These are phyloP conservation scores for Octonoba sinensis DNA, from an alignment of 2,888 invertebrate species.

Conservation along the genomic window DNA sequence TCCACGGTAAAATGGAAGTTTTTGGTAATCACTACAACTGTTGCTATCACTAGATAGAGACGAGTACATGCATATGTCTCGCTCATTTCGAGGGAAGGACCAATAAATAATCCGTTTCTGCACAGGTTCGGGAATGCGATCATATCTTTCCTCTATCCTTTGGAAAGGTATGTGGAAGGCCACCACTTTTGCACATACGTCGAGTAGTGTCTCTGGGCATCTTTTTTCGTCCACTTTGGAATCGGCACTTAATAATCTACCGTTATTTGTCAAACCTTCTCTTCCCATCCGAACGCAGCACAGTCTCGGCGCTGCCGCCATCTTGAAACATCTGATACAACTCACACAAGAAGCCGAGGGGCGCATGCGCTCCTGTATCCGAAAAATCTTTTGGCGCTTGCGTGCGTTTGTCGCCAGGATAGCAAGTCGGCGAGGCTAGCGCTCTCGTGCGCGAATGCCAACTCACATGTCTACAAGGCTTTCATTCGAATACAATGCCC, in stretches of 20 bases:
- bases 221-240: conserved; percentile 53
- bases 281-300: conserved; percentile 67
- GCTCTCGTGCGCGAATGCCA: conserved; percentile 22
- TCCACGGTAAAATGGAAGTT: conserved; percentile 87
- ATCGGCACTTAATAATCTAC: conserved; percentile 50
- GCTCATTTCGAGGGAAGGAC: conserved; percentile 89
- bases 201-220: conserved; percentile 80
- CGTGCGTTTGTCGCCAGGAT: conserved; percentile 19
- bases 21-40: conserved; percentile 79
- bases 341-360: conserved; percentile 42
- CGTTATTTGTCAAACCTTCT: conserved; percentile 61
- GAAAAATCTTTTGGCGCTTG: conserved; percentile 48
- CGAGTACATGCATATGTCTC: conserved; percentile 91
- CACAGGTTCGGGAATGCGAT: conserved; percentile 89
- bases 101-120: conserved; percentile 88
- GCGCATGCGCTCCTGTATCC: conserved; percentile 58
- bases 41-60: conserved; percentile 77
- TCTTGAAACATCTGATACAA: conserved; percentile 66
- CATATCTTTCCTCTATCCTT: conserved; percentile 87
- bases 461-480: conserved; percentile 38
- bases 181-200: conserved; percentile 86
- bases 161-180: conserved; percentile 88
- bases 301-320: conserved; percentile 67
- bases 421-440: conserved; percentile 28
- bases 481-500: conserved; percentile 42